phyloP scores from a whole-genome alignment of 2,113 vertebrate species.

The Sinocyclocheilus anshuiensis region DNA sequence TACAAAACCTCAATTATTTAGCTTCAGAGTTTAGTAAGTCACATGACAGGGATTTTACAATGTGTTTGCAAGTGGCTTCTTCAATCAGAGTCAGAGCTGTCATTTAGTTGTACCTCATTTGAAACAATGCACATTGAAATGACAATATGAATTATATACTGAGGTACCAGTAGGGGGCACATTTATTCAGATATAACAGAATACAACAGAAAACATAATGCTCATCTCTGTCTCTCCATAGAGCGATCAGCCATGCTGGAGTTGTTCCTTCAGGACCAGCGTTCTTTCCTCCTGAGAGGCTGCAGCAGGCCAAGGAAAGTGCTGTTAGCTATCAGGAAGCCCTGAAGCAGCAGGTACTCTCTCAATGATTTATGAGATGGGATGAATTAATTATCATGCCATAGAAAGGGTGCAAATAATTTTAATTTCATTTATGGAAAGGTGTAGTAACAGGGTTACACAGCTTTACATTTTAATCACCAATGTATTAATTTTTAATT shows the following conservation, averaged over 20 bases:
- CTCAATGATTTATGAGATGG: neutral
- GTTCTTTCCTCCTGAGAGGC: slow-evolving; percentile 70
- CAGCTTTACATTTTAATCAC: neutral
- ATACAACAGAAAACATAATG: neutral
- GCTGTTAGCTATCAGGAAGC: slow-evolving; percentile 82
- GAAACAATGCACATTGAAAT: neutral
- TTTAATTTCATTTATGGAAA: neutral
- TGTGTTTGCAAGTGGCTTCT: neutral
- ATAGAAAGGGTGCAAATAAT: neutral
- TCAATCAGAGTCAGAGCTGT: no score
- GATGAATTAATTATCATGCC: neutral
- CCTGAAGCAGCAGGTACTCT: slow-evolving; percentile 84
- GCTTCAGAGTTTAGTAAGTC: neutral
- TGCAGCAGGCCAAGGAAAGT: slow-evolving; percentile 72
- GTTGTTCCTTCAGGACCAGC: slow-evolving; percentile 56
- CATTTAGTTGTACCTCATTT: no score
- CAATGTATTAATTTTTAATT: neutral
- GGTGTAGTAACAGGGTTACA: neutral
- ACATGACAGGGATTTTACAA: neutral
- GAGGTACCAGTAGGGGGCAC: slow-evolving; percentile 49
- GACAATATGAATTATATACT: neutral
- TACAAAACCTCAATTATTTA: neutral
- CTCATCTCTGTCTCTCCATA: slow-evolving; percentile 55
- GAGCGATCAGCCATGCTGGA: slow-evolving; percentile 62
- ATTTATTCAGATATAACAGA: slow-evolving; percentile 23